phyloP scores from a whole-genome alignment of 2,113 vertebrate species.

The Kryptolebias marmoratus region DNA sequence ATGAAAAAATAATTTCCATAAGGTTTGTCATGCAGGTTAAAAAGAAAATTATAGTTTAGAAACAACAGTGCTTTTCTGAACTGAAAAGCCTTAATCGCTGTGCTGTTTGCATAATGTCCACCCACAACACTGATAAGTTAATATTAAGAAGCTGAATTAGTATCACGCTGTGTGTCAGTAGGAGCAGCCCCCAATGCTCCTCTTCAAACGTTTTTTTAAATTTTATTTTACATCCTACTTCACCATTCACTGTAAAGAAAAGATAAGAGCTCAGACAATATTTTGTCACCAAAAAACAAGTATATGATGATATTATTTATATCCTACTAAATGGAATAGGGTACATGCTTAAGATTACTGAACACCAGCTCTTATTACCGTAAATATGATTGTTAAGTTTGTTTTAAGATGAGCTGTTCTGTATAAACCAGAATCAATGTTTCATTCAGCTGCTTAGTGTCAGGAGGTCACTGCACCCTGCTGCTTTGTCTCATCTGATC shows the following conservation, averaged over 20 bases:
- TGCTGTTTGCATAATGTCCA: conserved; percentile 3
- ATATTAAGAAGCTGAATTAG: conserved; percentile 27
- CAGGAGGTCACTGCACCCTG: conserved; percentile 13
- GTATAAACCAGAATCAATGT: no score
- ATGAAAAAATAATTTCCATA: no score
- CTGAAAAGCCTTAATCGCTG: conserved; percentile 8
- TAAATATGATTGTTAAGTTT: no score
- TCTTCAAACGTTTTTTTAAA: not conserved
- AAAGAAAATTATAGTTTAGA: not conserved
- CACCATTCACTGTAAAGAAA: no score
- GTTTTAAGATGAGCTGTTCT: no score
- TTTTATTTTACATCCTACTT: not conserved
- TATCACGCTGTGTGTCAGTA: conserved; percentile 7
- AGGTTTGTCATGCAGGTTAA: not conserved
- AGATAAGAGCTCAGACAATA: no score
- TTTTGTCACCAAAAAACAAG: no score
- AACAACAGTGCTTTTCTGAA: not conserved
- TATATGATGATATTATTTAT: no score
- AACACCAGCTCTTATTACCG: no score
- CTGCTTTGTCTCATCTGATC: not conserved
- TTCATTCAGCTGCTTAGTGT: no score
- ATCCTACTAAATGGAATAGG: no score
- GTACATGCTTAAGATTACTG: no score
- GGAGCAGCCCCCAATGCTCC: not conserved
- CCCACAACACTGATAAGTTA: conserved; percentile 17